Evolutionary conservation across 2,888 invertebrate species (phyloP), one percentile per base, ranked within the genome.

Genomic region (Brassicogethes aeneus): DNA sequence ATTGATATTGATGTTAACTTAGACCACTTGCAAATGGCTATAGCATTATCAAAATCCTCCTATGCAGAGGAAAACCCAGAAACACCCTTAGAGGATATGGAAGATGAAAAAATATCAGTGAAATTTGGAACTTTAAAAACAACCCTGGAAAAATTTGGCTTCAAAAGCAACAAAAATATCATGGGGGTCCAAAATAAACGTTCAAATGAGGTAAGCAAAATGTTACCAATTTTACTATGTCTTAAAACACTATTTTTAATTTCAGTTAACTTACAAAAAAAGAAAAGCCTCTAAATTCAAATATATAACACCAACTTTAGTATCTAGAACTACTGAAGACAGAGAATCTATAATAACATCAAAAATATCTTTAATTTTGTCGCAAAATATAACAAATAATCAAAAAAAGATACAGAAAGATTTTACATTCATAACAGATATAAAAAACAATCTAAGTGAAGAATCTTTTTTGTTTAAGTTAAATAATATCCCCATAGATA

Each of bases 21-120:
- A 0, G 79, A 82, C 52, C 77, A 83, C 50, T 64, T 82, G 45
- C 79, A 81, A 59, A 55, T 83, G 61, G 82, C 81, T 33, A 68
- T 83, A 50, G 80, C 80, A 10, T 59, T 83, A 42, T 82, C 82
- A 2, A 76, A 73, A 56, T 82, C 82, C 1, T 58, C 73, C 2
- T 56, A 58, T 44, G 55, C 58, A 30, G 48, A 48, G 8, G 51
- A 56, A 46, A 41, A 33, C 37, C 35, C 34, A 42, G 47, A 15
- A 12, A n/a, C n/a, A n/a, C 34, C 3, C 33, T 15, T 36, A 12
- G 3, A 32, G 12, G 32, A 36, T 1, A 39, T 44, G 32, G 44
- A 46, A n/a, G n/a, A n/a, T n/a, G n/a, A n/a, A n/a, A n/a, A n/a
- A n/a, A n/a, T n/a, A n/a, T n/a, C n/a, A n/a, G n/a, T n/a, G n/a